phyloP scores from a whole-genome alignment of 2,888 invertebrate species.

The Loripinus fragilis region DNA sequence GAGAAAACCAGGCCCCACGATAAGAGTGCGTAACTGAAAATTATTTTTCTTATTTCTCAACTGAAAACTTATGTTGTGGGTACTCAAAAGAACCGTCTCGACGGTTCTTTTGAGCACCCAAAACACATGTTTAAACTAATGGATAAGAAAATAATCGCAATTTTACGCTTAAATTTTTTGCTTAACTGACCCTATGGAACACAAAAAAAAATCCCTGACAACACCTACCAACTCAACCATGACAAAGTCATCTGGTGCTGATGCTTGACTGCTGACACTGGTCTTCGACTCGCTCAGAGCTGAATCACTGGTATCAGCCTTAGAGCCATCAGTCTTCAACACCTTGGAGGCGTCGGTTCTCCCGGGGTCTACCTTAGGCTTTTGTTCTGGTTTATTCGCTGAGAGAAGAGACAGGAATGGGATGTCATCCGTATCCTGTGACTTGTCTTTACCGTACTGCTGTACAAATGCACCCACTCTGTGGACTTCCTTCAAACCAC shows the following conservation, averaged over 20 bases:
- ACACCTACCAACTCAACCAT: conserved; percentile 89
- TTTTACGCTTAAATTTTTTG: too few relatives aligned
- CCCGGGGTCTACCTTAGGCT: conserved; percentile 15
- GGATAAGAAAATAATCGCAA: too few relatives aligned
- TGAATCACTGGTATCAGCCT: conserved; percentile 47
- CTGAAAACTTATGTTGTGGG: too few relatives aligned
- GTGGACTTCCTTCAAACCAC: conserved; percentile 71
- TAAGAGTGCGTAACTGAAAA: too few relatives aligned
- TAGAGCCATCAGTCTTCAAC: conserved; percentile 54
- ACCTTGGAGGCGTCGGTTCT: conserved; percentile 42
- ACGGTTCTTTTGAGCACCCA: too few relatives aligned
- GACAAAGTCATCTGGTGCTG: conserved; percentile 87
- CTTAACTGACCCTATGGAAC: too few relatives aligned
- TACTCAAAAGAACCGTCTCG: too few relatives aligned
- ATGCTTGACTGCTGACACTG: conserved; percentile 69
- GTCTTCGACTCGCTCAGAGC: conserved; percentile 62
- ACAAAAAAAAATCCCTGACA: too few relatives aligned
- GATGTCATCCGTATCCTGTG: conserved; percentile 73
- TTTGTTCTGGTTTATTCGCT: conserved; percentile 43
- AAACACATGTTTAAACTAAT: too few relatives aligned
- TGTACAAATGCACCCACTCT: conserved; percentile 80
- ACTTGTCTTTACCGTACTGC: conserved; percentile 56
- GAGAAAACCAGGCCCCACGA: too few relatives aligned
- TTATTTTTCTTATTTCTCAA: too few relatives aligned
- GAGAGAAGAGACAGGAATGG: conserved; percentile 79